Evolutionary conservation across 2,797 vertebrate genomes (phyloP), one percentile per base, ranked within the genome.

Genomic region (Glossophaga mutica): DNA sequence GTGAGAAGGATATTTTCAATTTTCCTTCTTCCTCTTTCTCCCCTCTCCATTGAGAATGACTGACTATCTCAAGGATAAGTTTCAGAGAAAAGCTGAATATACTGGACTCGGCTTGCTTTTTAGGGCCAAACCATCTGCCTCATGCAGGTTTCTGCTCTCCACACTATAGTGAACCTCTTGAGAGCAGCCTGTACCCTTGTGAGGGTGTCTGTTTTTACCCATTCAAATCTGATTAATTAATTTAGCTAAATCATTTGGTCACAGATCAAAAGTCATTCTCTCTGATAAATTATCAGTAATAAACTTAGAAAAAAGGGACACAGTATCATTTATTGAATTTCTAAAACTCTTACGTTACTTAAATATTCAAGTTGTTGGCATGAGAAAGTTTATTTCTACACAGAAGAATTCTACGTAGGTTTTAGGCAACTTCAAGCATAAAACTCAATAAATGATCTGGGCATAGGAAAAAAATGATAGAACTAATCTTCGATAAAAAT

Each of bases 391-490:
- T 24, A n/a, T 86, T 85, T 90, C 9, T 84, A 68, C 52, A 74
- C 6, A 26, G 50, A 96, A 55, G 12, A 76, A 93, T 77, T 87
- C n/a, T 34, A 11, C 68, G 44, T 73, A 44, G 2, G 6, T 79
- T 91, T 89, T 39, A 77, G 79, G 59, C 18, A 87, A 89, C 4
- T 10, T 79, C 15, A 79, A 90, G 24, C 32, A 90, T 55, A 55
- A 93, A 87, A 89, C 83, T 95, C 32, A 95, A 37, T 84, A 46
- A 81, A 59, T 62, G 59, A 5, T 32, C 3, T 55, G n/a, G 12
- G 19, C 16, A 78, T 92, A 74, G 10, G 8, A 32, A 85, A 95
- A 95, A 94, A 18, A 52, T 88, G 42, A 55, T 48, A 79, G 89
- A 81, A 76, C 71, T 52, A 3, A 39, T 34, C 2, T 46, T 90